Base-by-base conservation (phyloP, 2,113 vertebrate genomes). In the Eulacestoma nigropectus region DNA sequence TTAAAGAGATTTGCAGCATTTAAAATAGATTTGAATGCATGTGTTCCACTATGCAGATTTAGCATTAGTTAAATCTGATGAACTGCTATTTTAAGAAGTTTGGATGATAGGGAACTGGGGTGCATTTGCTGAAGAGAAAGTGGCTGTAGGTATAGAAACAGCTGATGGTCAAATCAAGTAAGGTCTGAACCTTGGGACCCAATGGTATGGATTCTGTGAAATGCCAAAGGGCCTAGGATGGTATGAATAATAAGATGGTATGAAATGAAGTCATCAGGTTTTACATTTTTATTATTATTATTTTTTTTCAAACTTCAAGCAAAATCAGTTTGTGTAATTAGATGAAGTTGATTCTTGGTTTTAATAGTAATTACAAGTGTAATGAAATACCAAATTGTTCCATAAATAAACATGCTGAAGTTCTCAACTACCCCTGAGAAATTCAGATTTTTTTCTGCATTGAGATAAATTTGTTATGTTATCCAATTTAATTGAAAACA, bases 1-100 rank as follows among this genome's bases (percentile, higher is more conserved):
- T 97, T 96, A 94, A 93, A 94, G 94, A 95, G 56, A 65, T 87
- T 95, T 97, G 52, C 83, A 95, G 75, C 89, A 85, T 97, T 97
- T 89, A 96, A 95, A 93, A 96, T 97, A 89, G 89, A 72, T 50
- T 86, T 87, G 82, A 93, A 88, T 90, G 78, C 78, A 72, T 91
- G 75, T 77, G 50, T 91, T 84, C 88, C 69, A 95, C 79, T 18
- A 64, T 39, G 75, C 67, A 91, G 55, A 72, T 90, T 94, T 96
- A 94, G 85, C 88, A 64, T 78, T 85, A 81, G 84, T 73, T 90
- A 62, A 83, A 84, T 95, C 13, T 59, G 64, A 75, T 81, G 52
- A 91, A 81, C 26, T 76, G 69, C 86, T 97, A 73, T 96, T 93
- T 89, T 91, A 60, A 84, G 82, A 47, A 11, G 22, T 72, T 73